A percentile compares a stretch with the other conserved stretches of the same genome.
Conservation (phyloP, 2,113 vertebrate species). For the Chitala chitala region DNA sequence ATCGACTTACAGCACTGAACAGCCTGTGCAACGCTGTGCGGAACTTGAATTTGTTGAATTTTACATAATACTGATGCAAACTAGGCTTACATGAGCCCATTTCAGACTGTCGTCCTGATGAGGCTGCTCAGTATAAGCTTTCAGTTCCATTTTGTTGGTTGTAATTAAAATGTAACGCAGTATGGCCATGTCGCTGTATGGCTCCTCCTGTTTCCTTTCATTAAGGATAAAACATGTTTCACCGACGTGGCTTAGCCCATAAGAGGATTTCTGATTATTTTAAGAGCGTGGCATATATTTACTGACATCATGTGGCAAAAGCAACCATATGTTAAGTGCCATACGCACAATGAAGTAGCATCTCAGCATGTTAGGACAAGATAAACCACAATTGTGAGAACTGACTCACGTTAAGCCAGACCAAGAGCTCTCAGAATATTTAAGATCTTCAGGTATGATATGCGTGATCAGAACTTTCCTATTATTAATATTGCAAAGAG, state of each 20-base stretch:
- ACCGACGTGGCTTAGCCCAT: not conserved
- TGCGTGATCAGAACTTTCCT: too few relatives aligned
- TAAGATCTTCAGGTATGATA: too few relatives aligned
- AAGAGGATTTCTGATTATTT: not conserved
- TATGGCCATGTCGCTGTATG: not conserved
- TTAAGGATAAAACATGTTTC: not conserved
- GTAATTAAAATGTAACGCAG: not conserved
- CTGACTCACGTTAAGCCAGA: not conserved
- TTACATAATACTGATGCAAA: not conserved
- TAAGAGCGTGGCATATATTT: not conserved
- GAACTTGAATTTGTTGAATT: not conserved
- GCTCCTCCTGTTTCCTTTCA: not conserved
- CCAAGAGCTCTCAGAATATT: too few relatives aligned
- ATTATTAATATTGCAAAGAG: too few relatives aligned
- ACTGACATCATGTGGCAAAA: not conserved
- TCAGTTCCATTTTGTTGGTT: not conserved
- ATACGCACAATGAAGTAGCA: not conserved
- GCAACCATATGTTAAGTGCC: not conserved
- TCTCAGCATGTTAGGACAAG: not conserved
- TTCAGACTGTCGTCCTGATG: not conserved
- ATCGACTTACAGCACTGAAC: not conserved
- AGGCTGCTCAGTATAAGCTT: not conserved
- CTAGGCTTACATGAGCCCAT: not conserved
- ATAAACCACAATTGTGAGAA: not conserved
- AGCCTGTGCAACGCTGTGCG: not conserved